Evolutionary conservation across 30 jellyfish, hydroid and myxozoan genomes (phyloP).

Genomic region (Aurelia aurita): DNA sequence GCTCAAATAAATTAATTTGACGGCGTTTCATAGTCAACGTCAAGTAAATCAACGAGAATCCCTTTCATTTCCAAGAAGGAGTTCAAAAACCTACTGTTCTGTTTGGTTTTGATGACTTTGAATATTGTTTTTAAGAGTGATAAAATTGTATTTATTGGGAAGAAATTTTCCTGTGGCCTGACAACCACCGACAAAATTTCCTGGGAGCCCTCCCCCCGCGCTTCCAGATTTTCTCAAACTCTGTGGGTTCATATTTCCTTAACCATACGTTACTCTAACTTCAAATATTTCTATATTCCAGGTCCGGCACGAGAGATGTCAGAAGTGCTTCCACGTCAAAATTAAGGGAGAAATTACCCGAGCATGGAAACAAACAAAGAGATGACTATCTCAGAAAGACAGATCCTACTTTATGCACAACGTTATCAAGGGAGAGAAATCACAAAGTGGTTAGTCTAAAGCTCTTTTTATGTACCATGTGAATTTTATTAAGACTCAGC

Average conservation of each 20-base stretch:
- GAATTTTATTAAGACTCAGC: not conserved
- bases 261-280: not conserved
- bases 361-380: not conserved
- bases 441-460: conserved; percentile 11
- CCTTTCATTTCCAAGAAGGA: no score
- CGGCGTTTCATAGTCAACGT: no score
- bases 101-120: no score
- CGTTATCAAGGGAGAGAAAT: conserved; percentile 14
- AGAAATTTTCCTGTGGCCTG: no score
- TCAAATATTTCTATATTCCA: not conserved
- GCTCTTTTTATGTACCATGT: not conserved
- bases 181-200: no score
- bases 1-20: no score
- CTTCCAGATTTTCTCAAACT: no score
- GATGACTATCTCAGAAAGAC: not conserved
- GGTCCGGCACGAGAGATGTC: not conserved
- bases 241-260: not conserved
- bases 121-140: no score
- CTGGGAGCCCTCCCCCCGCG: no score
- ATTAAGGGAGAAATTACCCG: not conserved
- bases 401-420: conserved; percentile 30
- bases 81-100: no score
- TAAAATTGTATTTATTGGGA: no score
- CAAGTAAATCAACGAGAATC: no score
- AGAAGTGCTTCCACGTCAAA: conserved; percentile 28